These are phyloP conservation scores for Pycnonotus jocosus DNA, from an alignment of 2,113 vertebrate genomes.

Conservation along the genomic window DNA sequence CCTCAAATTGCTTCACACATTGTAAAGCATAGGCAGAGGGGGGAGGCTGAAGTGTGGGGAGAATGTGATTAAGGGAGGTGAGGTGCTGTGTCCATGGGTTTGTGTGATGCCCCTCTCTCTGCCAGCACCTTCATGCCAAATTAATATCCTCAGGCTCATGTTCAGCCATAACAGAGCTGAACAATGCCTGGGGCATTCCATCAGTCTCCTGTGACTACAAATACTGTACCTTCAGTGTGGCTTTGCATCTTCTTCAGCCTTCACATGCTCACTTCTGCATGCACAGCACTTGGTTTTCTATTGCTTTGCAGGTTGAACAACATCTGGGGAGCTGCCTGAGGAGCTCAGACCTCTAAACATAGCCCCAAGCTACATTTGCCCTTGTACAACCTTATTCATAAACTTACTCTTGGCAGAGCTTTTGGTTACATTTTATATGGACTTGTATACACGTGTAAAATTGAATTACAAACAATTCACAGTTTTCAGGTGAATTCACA, in stretches of 20 bases:
- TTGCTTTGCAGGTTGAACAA: neutral
- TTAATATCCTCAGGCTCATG: neutral
- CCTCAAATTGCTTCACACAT: neutral
- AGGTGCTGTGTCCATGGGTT: neutral
- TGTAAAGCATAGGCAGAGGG: neutral
- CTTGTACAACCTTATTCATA: neutral
- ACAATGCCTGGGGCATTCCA: rapidly evolving
- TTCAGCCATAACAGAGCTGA: neutral
- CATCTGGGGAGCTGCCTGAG: neutral
- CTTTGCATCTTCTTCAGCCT: neutral
- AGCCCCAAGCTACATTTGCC: neutral
- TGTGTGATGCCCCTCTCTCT: neutral
- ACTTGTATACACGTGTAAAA: neutral
- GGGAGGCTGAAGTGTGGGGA: rapidly evolving
- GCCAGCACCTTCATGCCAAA: neutral
- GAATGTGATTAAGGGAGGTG: neutral
- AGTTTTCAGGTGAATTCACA: neutral
- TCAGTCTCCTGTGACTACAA: neutral
- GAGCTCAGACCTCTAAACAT: neutral
- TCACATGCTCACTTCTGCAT: neutral
- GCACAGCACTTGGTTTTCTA: neutral
- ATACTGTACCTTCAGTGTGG: neutral
- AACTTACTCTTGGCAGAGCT: neutral
- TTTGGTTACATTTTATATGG: neutral
- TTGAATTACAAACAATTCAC: neutral